Base-by-base conservation (phyloP, 2,797 vertebrate genomes). In the Intellagama lesueurii region DNA sequence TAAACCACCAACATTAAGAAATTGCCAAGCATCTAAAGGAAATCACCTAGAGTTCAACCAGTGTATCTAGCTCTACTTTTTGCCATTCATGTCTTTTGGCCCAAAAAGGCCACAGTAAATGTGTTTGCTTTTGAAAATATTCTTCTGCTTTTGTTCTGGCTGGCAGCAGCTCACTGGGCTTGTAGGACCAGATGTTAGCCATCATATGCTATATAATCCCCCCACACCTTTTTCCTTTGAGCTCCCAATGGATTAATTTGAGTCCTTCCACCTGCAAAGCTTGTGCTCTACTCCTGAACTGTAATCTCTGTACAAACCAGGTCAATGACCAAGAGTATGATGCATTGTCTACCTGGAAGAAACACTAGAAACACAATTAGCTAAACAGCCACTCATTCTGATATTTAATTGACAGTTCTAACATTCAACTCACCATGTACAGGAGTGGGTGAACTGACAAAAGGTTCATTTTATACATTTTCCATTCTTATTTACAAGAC, bases 401-500 rank as follows among this genome's bases (percentile, higher is more conserved):
- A 44, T 32, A 24, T 44, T 73, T 24, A 40, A 52, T 6, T 64
- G 78, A 49, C 78, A 52, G 26, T 2, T 73, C 30, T 16, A 81
- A 19, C 52, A 64, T 72, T 64, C 11, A 77, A 66, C 66, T 19
- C 24, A 83, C n/a, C 49, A 28, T 52, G 60, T 11, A 26, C 49
- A 83, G 22, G n/a, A n/a, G 16, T 52, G 7, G 16, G 78, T 0
- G 0, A 14, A 9, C 5, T 28, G 47, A 9, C 19, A 81, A 81
- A 56, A 56, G 19, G 60, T 9, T 19, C 22, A 24, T 30, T 32
- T 35, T 4, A 66, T 82, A n/a, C 28, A 73, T 75, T 64, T 73
- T 82, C 32, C 30, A 79, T 82, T 26, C 35, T 26, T 56, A 69
- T 56, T 32, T 84, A 60, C 7, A 56, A 8, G 30, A 52, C n/a